Evolutionary conservation across 2,797 vertebrate genomes (phyloP).

Genomic region (Anguilla anguilla): DNA sequence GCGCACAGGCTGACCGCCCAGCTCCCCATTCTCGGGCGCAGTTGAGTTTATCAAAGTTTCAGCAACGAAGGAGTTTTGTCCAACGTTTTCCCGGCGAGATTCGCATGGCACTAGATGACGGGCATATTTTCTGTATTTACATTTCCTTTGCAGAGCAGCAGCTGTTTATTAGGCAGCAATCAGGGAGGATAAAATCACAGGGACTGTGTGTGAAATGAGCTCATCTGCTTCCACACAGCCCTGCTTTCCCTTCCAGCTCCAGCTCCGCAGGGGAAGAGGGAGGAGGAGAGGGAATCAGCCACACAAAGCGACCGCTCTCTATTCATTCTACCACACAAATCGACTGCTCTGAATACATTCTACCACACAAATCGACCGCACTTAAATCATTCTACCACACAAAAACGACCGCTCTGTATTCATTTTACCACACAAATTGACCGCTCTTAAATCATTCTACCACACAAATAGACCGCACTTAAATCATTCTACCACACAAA

Average conservation of each 20-base stretch:
- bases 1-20: not conserved
- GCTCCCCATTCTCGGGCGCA: not conserved
- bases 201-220: slow-evolving; percentile 6
- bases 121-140: not conserved
- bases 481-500: too few relatives aligned
- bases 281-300: not conserved
- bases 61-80: not conserved
- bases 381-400: too few relatives aligned
- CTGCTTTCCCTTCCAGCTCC: not conserved
- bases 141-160: not conserved
- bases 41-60: not conserved
- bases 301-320: not conserved
- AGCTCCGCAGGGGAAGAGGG: not conserved
- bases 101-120: not conserved
- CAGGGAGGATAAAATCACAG: not conserved
- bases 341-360: not conserved
- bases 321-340: not conserved
- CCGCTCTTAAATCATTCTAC: too few relatives aligned
- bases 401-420: too few relatives aligned
- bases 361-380: too few relatives aligned
- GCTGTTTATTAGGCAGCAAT: not conserved
- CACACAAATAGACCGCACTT: too few relatives aligned
- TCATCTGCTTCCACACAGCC: not conserved
- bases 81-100: not conserved
- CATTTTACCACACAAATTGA: too few relatives aligned